A percentile compares a stretch with the other conserved stretches of the same genome.
phyloP scores from a whole-genome alignment of 1,140 invertebrate species.

The Acromyrmex heyeri region DNA sequence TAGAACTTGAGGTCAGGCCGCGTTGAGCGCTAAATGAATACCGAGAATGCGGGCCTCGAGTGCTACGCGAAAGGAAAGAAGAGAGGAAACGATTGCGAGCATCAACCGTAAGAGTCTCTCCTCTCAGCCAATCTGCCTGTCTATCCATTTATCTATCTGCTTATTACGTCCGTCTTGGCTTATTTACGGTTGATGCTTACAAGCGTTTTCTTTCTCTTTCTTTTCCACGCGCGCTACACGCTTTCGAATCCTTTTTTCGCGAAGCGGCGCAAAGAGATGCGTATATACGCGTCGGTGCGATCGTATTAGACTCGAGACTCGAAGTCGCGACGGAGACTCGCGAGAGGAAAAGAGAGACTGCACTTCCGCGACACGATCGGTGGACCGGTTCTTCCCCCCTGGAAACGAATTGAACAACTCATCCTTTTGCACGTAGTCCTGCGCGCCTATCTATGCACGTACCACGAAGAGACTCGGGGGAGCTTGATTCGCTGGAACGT shows the following conservation, averaged over 20 bases:
- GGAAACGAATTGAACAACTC: slow-evolving; percentile 70
- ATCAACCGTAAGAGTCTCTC: slow-evolving; percentile 3
- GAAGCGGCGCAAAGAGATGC: background rate
- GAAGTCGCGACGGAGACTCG: no score
- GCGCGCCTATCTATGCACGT: slow-evolving; percentile 15
- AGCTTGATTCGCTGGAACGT: slow-evolving; percentile 42
- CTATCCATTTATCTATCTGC: slow-evolving; percentile 21
- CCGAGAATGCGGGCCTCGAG: slow-evolving; percentile 9
- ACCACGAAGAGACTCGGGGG: background rate
- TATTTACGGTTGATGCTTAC: slow-evolving; percentile 21
- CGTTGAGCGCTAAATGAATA: slow-evolving; percentile 14
- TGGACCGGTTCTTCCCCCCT: slow-evolving; percentile 72
- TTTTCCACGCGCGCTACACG: background rate
- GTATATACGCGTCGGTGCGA: background rate
- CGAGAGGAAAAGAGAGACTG: slow-evolving; percentile 33
- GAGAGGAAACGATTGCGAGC: background rate
- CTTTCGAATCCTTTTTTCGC: slow-evolving; percentile 1
- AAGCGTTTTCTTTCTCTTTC: background rate
- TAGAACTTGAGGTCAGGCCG: background rate
- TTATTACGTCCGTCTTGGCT: slow-evolving; percentile 30
- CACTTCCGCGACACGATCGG: slow-evolving; percentile 71
- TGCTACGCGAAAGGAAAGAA: slow-evolving; percentile 24
- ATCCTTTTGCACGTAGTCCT: slow-evolving; percentile 65
- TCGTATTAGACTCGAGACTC: no score
- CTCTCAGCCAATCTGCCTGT: slow-evolving; percentile 2